Conservation (phyloP, 2,113 vertebrate genomes). For the Bos indicus region DNA sequence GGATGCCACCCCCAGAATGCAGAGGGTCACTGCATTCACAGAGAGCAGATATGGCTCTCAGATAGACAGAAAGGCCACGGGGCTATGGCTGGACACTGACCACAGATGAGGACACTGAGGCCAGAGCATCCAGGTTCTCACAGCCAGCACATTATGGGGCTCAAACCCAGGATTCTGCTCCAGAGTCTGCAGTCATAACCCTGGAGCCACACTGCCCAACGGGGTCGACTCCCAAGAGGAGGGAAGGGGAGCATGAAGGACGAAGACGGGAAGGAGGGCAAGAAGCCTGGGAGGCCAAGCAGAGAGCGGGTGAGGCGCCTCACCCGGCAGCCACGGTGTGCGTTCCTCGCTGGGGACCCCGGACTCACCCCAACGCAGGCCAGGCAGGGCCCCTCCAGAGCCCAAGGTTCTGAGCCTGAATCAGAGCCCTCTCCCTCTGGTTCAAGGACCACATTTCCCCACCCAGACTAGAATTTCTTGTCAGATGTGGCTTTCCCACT, state of each 20-base stretch:
- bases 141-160: background rate
- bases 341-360: background rate
- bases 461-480: background rate
- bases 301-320: fast-evolving
- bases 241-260: background rate
- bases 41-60: fast-evolving
- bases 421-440: fast-evolving
- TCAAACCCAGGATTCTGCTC: background rate
- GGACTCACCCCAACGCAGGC: background rate
- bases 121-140: background rate
- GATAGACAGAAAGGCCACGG: too few relatives aligned
- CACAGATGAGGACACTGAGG: background rate
- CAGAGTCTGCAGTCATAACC: background rate
- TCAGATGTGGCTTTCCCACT: background rate
- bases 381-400: background rate
- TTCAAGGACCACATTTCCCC: background rate
- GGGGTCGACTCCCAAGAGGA: fast-evolving
- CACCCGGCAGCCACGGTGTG: fast-evolving
- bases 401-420: too few relatives aligned
- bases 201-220: fast-evolving
- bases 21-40: background rate
- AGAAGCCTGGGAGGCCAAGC: background rate
- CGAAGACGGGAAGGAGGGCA: background rate
- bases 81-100: background rate
- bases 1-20: background rate